These are phyloP conservation scores for Drosophila fulvimacula DNA, from an alignment of 2,888 invertebrate genomes.

Conservation along the genomic window DNA sequence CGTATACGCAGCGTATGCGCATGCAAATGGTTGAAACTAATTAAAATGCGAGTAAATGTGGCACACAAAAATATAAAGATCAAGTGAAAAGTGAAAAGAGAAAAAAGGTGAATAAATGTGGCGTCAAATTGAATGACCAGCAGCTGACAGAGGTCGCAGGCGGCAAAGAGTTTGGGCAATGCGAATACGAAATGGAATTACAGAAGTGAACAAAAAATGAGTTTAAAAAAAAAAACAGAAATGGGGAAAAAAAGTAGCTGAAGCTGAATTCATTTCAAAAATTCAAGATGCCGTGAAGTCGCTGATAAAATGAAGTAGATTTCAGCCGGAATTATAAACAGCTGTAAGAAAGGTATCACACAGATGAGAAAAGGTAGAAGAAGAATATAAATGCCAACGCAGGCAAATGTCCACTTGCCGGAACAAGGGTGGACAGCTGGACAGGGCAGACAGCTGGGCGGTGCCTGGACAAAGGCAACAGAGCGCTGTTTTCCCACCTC, in stretches of 20 bases:
- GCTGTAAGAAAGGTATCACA: constrained; percentile 38
- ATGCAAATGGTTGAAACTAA: constrained; percentile 46
- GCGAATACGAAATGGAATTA: constrained; percentile 64
- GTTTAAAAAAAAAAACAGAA: constrained; percentile 27
- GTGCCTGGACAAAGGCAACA: constrained; percentile 24
- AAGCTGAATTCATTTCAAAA: constrained; percentile 65
- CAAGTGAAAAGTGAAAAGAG: background rate
- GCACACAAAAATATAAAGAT: constrained; percentile 13
- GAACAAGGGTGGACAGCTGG: constrained; percentile 32
- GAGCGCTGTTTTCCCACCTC: constrained; percentile 36
- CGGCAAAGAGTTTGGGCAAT: constrained; percentile 20
- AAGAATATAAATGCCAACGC: constrained; percentile 50
- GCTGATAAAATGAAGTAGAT: constrained; percentile 78
- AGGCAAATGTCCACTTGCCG: constrained; percentile 53
- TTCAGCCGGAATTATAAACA: constrained; percentile 72
- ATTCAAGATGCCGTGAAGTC: constrained; percentile 76
- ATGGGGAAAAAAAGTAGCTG: constrained; percentile 24
- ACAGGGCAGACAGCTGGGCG: background rate
- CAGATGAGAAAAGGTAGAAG: constrained; percentile 6
- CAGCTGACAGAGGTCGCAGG: constrained; percentile 24
- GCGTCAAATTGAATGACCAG: constrained; percentile 76
- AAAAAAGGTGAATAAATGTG: constrained; percentile 68
- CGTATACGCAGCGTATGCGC: constrained; percentile 4
- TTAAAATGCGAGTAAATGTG: constrained; percentile 49
- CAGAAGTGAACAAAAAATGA: constrained; percentile 40